Evolutionary conservation across 2,888 invertebrate genomes (phyloP), one percentile per base, ranked within the genome.

Genomic region (Heliconius cydno): DNA sequence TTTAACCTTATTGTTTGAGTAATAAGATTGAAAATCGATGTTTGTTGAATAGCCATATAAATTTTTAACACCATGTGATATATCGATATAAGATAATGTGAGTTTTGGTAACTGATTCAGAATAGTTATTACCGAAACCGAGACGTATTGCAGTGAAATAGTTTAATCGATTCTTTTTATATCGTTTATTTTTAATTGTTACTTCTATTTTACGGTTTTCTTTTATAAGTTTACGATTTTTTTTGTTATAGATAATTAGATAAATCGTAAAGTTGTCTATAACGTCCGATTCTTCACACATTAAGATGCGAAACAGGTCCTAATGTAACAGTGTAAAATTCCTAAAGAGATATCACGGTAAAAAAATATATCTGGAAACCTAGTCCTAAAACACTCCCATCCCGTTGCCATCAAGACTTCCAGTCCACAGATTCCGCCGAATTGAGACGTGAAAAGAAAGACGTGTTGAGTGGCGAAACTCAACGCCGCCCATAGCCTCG

Each of bases 11-110:
- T 63, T 10, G 3, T 12, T 5, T 19, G 2, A 0, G 0, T 6
- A 2, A 79, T 76, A 83, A 28, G 57, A 30, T 60, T 34, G 22
- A 70, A 77, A 79, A 71, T 81, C 10, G 63, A 67, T 77, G 38
- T 34, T 25, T 57, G 25, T n/a, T 4, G 19, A 15, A 57, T 52
- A 13, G 15, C 22, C n/a, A 65, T 28, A 41, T 34, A 30, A 19
- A 25, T 25, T n/a, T 60, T 60, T 34, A 60, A 72, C 25, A 57
- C 52, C 10, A n/a, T 22, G 13, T 72, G 70, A 70, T 52, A 52
- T 72, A 73, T 60, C 73, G 73, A 73, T 73, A 60, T 22, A 71
- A 52, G 28, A 52, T 71, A 52, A 67, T 67, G 19, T 38, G 57
- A 73, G 52, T 73, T 60, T 73, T 73, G 73, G 57, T 60, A 60